A percentile compares a stretch with the other conserved stretches of the same genome.
These are phyloP conservation scores for Leptobrachium leishanense DNA, from an alignment of 2,113 vertebrate genomes.

Conservation along the genomic window DNA sequence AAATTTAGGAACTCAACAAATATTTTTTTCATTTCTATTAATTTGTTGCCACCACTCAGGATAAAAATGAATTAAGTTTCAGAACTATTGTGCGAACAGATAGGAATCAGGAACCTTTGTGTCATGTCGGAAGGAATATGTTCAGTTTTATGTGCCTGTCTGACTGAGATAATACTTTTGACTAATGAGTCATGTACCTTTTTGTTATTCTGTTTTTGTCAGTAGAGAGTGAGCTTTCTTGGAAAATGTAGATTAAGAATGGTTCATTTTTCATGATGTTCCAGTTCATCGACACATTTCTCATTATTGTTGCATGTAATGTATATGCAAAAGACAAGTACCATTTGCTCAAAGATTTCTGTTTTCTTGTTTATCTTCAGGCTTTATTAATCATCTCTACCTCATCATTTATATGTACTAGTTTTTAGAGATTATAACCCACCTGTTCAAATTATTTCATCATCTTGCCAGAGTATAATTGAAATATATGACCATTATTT, in stretches of 20 bases:
- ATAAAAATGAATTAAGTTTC: background rate
- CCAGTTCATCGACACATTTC: constrained; percentile 35
- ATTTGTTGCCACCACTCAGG: no score
- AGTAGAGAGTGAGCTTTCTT: constrained; percentile 15
- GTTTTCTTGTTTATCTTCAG: constrained; percentile 32
- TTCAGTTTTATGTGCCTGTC: constrained; percentile 40
- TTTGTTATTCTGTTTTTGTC: constrained; percentile 11
- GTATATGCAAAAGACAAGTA: constrained; percentile 34
- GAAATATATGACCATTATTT: constrained; percentile 11
- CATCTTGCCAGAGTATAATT: background rate
- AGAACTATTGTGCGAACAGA: constrained; percentile 4
- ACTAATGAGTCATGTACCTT: constrained; percentile 37
- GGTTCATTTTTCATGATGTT: constrained; percentile 43
- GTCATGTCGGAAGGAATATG: constrained; percentile 21
- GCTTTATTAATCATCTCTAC: background rate
- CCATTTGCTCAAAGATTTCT: constrained; percentile 34
- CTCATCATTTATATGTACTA: constrained; percentile 16
- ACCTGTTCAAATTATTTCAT: constrained; percentile 26
- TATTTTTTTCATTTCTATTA: no score
- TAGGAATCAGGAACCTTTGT: constrained; percentile 31
- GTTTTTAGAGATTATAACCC: constrained; percentile 23
- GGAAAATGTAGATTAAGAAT: constrained; percentile 38
- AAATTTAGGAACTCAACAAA: no score
- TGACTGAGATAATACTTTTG: constrained; percentile 40
- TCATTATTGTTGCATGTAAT: constrained; percentile 41